Percentiles rank a stretch among this genome's conserved stretches.
Evolutionary conservation across 2,113 vertebrate genomes (phyloP).

Genomic region (Anolis sagrei): DNA sequence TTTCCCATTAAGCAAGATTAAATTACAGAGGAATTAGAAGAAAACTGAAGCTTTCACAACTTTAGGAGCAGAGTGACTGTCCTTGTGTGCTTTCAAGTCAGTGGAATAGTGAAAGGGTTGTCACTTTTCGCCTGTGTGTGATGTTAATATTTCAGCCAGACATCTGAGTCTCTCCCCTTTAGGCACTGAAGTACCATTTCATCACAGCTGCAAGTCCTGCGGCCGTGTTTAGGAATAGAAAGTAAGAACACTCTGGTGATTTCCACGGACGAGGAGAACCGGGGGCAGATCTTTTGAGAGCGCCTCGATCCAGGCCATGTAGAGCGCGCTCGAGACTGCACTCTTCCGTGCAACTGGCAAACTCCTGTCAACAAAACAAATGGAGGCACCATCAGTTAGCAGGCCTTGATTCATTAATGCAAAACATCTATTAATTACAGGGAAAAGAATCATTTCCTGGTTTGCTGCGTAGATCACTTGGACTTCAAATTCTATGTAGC

Average conservation of each 20-base stretch:
- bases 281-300: conserved; percentile 95
- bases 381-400: neutral
- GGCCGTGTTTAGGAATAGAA: conserved; percentile 91
- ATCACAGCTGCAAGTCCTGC: conserved; percentile 44
- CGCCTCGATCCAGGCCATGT: conserved; percentile 96
- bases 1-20: conserved; percentile 74
- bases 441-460: too few species aligned
- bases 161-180: conserved; percentile 63
- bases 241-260: conserved; percentile 98
- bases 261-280: conserved; percentile 93
- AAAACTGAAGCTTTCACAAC: conserved; percentile 76
- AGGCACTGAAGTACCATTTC: conserved; percentile 76
- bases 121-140: conserved; percentile 76
- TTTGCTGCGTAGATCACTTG: too few species aligned
- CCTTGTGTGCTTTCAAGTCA: conserved; percentile 83
- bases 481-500: too few species aligned
- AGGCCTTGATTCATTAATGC: neutral
- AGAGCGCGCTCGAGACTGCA: conserved; percentile 92
- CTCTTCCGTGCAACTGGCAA: conserved; percentile 96
- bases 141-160: conserved; percentile 66
- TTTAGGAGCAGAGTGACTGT: conserved; percentile 76
- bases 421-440: too few species aligned
- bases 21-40: conserved; percentile 76
- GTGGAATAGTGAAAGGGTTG: conserved; percentile 79
- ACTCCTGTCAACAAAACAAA: conserved; percentile 81